Evolutionary conservation across 1,140 invertebrate genomes (phyloP), one percentile per base, ranked within the genome.

Genomic region (Brachionus calyciflorus): DNA sequence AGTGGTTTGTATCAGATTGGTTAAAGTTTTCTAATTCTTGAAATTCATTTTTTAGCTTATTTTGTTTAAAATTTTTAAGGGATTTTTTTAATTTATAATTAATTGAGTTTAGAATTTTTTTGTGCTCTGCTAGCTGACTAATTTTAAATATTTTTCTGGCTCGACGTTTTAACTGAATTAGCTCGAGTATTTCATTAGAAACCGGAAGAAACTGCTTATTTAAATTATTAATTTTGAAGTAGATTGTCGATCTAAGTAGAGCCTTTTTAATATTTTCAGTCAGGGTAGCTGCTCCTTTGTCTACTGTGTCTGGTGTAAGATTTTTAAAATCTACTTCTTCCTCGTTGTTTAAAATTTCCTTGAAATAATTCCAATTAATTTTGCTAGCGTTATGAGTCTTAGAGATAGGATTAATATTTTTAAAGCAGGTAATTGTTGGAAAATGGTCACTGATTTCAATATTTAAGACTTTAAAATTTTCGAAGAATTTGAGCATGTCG

Each of bases 331-430:
- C n/a, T n/a, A n/a, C n/a, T n/a, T n/a, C n/a, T n/a, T n/a, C n/a
- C n/a, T n/a, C n/a, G n/a, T n/a, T n/a, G n/a, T n/a, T n/a, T 26
- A 57, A 30, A 33, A 6, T 33, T 41, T 41, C n/a, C 41, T 40
- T 63, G 40, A 63, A 63, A 28, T 40, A 28, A 21, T 41, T 12
- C 57, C 57, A 63, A 41, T 63, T 41, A 17, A 63, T 63, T 21
- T 19, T 63, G 28, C 33, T 30, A 30, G 4, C 4, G 9, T 37
- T 37, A 5, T 37, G 3, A 9, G 33, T 37, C 9, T 37, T n/a
- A n/a, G n/a, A 9, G 9, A 5, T 37, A 37, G 33, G 33, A 9
- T 5, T 5, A 57, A 26, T 28, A 28, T 30, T 30, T 26, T 30
- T 12, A 57, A 57, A 26, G 30, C 30, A n/a, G 24, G 26, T 57